A percentile compares a stretch with the other conserved stretches of the same genome.
Evolutionary conservation across 2,888 invertebrate genomes (phyloP).

Genomic region (Tanaodytes sp.): DNA sequence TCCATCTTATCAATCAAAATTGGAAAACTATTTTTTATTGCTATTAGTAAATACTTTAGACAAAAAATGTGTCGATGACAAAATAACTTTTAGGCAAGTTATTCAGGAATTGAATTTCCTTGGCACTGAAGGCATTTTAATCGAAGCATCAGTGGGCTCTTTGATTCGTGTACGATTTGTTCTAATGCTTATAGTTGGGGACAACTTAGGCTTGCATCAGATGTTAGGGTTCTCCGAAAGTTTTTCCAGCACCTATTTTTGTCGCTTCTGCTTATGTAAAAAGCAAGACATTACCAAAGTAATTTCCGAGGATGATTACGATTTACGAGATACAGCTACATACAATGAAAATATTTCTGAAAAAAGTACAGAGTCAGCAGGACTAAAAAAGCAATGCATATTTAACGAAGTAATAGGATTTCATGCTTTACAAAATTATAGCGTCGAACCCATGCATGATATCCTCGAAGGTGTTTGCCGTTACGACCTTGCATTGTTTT

Average conservation of each 20-base stretch:
- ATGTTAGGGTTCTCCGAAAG: background rate
- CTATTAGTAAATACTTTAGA: background rate
- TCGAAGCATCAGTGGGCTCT: background rate
- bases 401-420: background rate
- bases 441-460: conserved; percentile 40
- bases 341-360: background rate
- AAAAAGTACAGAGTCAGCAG: background rate
- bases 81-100: background rate
- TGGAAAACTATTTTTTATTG: background rate
- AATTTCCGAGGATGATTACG: background rate
- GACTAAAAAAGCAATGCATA: background rate
- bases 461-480: conserved; percentile 15
- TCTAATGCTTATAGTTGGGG: background rate
- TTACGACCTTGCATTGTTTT: conserved; percentile 33
- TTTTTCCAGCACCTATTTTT: background rate
- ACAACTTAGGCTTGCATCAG: background rate
- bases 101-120: background rate
- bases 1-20: background rate
- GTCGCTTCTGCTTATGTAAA: background rate
- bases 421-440: background rate
- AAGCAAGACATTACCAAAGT: background rate
- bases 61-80: background rate
- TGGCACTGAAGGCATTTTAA: background rate
- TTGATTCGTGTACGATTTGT: background rate
- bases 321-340: background rate